phyloP scores from a whole-genome alignment of 1,140 invertebrate species.

The Drosophila nasuta region DNA sequence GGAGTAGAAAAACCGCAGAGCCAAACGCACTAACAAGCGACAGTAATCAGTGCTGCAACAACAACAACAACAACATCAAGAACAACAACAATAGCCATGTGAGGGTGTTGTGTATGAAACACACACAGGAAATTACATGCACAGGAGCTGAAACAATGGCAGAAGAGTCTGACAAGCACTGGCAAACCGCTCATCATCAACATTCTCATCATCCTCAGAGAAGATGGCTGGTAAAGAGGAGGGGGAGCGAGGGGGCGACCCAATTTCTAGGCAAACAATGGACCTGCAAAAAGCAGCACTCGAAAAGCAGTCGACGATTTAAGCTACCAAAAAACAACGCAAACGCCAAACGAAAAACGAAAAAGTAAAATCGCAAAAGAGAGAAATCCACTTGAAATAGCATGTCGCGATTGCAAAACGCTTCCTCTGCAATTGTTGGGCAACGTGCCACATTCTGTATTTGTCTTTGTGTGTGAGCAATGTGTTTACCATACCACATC shows the following conservation, averaged over 20 bases:
- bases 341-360: too few species aligned
- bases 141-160: conserved; percentile 74
- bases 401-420: conserved; percentile 23
- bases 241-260: conserved; percentile 38
- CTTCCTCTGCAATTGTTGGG: too few species aligned
- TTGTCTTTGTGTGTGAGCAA: conserved; percentile 13
- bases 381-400: conserved; percentile 66
- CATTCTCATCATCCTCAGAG: conserved; percentile 36
- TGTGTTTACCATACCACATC: conserved; percentile 5
- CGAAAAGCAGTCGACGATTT: conserved; percentile 28
- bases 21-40: conserved; percentile 78
- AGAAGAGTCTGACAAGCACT: conserved; percentile 46
- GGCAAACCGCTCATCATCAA: conserved; percentile 56
- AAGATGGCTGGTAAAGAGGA: not conserved
- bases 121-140: conserved; percentile 73
- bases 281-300: conserved; percentile 54
- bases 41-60: conserved; percentile 73
- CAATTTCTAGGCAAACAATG: conserved; percentile 75
- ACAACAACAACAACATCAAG: conserved; percentile 31
- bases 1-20: conserved; percentile 73
- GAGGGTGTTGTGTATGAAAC: conserved; percentile 33
- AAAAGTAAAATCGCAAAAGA: conserved; percentile 38
- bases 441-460: too few species aligned
- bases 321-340: conserved; percentile 15
- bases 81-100: conserved; percentile 24